A percentile compares a stretch with the other conserved stretches of the same genome.
Conservation (phyloP, 2,888 invertebrate species). For the Tetragnatha montana region DNA sequence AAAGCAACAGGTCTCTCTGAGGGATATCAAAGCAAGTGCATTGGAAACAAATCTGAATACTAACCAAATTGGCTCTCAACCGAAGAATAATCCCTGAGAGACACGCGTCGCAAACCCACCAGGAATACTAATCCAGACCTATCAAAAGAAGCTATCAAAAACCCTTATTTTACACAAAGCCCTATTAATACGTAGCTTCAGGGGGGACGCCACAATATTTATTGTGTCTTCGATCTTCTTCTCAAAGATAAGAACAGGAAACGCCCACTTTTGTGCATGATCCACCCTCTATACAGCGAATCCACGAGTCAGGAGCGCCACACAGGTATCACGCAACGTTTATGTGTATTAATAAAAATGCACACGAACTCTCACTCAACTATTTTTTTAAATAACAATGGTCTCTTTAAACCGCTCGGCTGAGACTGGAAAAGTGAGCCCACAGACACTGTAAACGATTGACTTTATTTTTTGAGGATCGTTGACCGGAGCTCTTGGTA, state of each 20-base stretch:
- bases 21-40: neutral
- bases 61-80: neutral
- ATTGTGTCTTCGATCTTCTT: neutral
- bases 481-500: constrained; percentile 24
- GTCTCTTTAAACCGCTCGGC: constrained; percentile 48
- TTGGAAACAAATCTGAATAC: neutral
- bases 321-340: constrained; percentile 33
- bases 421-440: constrained; percentile 27
- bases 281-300: constrained; percentile 20
- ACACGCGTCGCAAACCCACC: neutral
- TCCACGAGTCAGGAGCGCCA: constrained; percentile 6
- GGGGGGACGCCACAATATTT: neutral
- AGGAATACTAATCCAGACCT: neutral
- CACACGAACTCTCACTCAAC: neutral
- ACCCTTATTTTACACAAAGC: neutral
- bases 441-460: neutral
- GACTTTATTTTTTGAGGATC: constrained; percentile 18
- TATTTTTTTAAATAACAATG: constrained; percentile 49
- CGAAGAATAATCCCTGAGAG: neutral
- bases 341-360: constrained; percentile 10
- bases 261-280: constrained; percentile 6
- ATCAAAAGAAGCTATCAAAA: neutral
- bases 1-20: neutral
- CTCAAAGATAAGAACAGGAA: neutral
- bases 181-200: neutral